Evolutionary conservation across 2,113 vertebrate genomes (phyloP).

Genomic region (Picathartes gymnocephalus): DNA sequence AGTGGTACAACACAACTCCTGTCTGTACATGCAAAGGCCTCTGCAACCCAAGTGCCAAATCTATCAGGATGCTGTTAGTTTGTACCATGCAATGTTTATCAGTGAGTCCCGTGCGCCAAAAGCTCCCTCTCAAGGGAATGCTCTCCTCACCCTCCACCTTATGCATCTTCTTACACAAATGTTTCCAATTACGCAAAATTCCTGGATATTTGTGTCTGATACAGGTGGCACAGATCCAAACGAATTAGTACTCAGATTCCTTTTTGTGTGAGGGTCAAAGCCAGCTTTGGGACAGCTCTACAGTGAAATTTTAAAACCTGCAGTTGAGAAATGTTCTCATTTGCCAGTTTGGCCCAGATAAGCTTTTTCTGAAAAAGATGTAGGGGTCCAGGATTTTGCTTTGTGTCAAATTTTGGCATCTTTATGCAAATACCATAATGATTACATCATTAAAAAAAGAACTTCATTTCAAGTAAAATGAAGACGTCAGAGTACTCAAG

Average conservation of each 20-base stretch:
- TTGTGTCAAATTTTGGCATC: not conserved
- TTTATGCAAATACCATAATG: not conserved
- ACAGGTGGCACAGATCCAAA: not conserved
- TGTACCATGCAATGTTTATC: rapidly evolving
- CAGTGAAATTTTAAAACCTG: not conserved
- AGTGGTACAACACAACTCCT: not conserved
- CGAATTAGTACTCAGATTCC: not conserved
- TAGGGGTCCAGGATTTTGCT: not conserved
- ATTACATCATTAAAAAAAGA: not conserved
- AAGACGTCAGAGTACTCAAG: not conserved
- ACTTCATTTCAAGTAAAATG: not conserved
- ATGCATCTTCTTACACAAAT: not conserved
- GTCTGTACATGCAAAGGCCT: too few species aligned
- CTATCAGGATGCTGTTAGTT: not conserved
- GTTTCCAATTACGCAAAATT: not conserved
- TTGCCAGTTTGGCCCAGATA: not conserved
- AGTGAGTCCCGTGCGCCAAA: not conserved
- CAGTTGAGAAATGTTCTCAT: not conserved
- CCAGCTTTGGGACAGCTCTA: not conserved
- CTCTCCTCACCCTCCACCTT: not conserved
- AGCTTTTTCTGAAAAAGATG: not conserved
- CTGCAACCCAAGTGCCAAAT: not conserved
- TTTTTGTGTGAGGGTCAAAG: not conserved
- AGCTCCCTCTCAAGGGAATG: not conserved
- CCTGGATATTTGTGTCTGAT: not conserved